phyloP scores from a whole-genome alignment of 1,140 invertebrate genomes.

The Euwallacea similis region DNA sequence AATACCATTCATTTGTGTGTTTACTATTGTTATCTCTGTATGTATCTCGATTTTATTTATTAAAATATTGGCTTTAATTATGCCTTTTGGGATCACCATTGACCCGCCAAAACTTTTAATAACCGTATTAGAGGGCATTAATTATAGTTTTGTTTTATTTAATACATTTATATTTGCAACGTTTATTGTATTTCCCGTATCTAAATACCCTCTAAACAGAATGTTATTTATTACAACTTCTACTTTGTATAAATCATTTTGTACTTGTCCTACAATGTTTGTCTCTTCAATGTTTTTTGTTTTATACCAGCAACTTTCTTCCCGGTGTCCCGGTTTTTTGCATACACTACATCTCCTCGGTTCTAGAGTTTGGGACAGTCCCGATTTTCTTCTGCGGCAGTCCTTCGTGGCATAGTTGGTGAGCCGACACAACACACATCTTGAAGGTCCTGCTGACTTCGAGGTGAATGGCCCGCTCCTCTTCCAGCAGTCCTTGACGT shows the following conservation, averaged over 20 bases:
- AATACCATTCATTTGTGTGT: too few relatives aligned
- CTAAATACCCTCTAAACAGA: constrained; percentile 24
- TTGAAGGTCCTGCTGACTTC: too few relatives aligned
- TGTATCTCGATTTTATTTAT: too few relatives aligned
- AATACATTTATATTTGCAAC: neutral
- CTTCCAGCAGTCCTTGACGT: constrained; percentile 7
- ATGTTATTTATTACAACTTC: constrained; percentile 20
- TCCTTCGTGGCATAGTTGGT: too few relatives aligned
- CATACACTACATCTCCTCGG: neutral
- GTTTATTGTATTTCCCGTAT: constrained; percentile 12
- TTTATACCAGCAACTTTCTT: constrained; percentile 10
- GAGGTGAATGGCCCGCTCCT: too few relatives aligned
- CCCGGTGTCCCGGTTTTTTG: constrained; percentile 8
- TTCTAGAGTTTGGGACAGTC: too few relatives aligned
- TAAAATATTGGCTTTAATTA: too few relatives aligned
- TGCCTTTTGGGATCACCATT: too few relatives aligned
- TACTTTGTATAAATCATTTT: constrained; percentile 28
- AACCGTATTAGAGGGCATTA: constrained; percentile 18
- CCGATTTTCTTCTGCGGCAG: too few relatives aligned
- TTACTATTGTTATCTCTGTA: too few relatives aligned
- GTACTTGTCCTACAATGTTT: constrained; percentile 24
- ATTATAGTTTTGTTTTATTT: neutral
- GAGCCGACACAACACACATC: too few relatives aligned
- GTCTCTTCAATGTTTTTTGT: constrained; percentile 3
- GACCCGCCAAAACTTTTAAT: too few relatives aligned